Base-by-base conservation (phyloP, 2,113 vertebrate species). In the Spheniscus mendiculus region DNA sequence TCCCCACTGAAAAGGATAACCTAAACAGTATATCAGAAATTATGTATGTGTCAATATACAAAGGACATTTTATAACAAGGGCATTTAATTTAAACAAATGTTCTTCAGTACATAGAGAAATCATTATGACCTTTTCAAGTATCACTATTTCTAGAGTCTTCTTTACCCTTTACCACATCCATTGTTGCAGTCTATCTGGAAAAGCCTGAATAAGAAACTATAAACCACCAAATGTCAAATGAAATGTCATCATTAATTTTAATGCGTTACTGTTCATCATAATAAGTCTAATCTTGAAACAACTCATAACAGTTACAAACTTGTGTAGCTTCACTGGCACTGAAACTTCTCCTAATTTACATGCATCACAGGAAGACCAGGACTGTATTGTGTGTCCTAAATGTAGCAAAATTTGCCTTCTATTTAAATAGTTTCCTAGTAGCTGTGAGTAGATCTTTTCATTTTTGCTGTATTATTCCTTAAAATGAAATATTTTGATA, bases 181-280 rank as follows among this genome's bases (percentile, higher is more conserved):
- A 77, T 96, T 94, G 97, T 71, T 83, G 87, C 38, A 84, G 65
- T 27, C 87, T 87, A 73, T 69, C 61, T 92, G 79, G 81, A 93
- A 93, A 93, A 89, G 67, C 44, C n/a, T 76, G 89, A 96, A 63
- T 34, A 27, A 96, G 78, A 86, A 96, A 58, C 91, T 88, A 89
- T 95, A 93, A 96, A 91, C 32, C 74, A 67, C 19, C 71, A 95
- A 96, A 92, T 72, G 84, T 95, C 93, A 97, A 79, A 90, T 55
- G 87, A 96, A 97, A 97, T 97, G 93, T 95, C 73, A 89, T 93
- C 77, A 90, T 93, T 96, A 93, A 71, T 80, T 94, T 97, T 97
- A 77, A 88, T 90, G 63, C 86, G 27, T 77, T 95, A 70, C 74
- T 94, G 29, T 72, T 92, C 84, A 70, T 81, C 83, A 87, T 90